Evolutionary conservation across 2,888 invertebrate species (phyloP), one percentile per base, ranked within the genome.

Genomic region (Lottia gigantea): DNA sequence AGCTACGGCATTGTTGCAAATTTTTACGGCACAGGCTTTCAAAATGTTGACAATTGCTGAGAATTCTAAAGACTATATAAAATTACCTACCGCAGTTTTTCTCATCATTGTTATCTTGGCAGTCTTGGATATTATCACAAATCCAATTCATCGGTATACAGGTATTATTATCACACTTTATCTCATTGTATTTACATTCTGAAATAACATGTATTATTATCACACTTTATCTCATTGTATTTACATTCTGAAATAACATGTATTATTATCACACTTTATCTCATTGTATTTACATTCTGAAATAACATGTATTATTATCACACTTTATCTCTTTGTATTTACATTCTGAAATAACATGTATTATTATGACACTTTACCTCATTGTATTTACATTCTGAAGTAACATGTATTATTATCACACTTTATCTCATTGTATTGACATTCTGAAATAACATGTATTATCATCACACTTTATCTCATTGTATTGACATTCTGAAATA

Each of bases 71-170:
- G n/a, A n/a, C n/a, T 11, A 23, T 23, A 55, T 19, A 2, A 55
- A 23, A 19, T 55, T 12, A 66, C 76, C 49, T 67, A 82, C 82
- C 80, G 73, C 78, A 78, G 63, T 67, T 69, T 40, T 67, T 66
- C 66, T 83, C 83, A 62, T 83, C 83, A 6, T 75, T 49, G 16
- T 78, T 78, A 47, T 83, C 82, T 23, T 71, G 31, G 64, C 83
- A 83, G 65, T 83, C 83, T 16, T 74, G 67, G 47, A 77, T 79
- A 45, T 78, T 81, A 69, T 83, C 83, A 76, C 83, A 83, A 25
- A 71, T 71, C 78, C 79, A 82, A 11, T 71, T 64, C 12, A 62
- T 64, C 16, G 79, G 78, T 15, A 82, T 74, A 72, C 83, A 83
- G 15, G 77, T 76, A 14, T 45, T 76, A 25, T 73, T 73, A 67